Conservation (phyloP, 2,888 invertebrate species). For the Eutolmus rufibarbis region DNA sequence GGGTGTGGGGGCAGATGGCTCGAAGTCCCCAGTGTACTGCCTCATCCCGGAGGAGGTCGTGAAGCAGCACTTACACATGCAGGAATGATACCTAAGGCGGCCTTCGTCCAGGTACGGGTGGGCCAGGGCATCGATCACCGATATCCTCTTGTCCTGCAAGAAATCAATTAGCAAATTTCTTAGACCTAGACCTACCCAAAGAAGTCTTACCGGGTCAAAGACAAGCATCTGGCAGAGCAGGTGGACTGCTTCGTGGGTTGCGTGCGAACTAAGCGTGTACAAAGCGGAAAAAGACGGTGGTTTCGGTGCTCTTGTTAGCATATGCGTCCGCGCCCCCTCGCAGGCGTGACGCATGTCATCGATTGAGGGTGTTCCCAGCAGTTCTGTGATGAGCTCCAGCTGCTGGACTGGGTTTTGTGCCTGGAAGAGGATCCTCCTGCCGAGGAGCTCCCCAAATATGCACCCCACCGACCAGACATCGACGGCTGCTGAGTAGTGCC, state of each 20-base stretch:
- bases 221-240: constrained; percentile 96
- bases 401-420: constrained; percentile 98
- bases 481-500: constrained; percentile 94
- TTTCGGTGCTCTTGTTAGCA: constrained; percentile 86
- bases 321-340: constrained; percentile 91
- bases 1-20: constrained; percentile 86
- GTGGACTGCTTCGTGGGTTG: constrained; percentile 98
- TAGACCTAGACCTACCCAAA: neutral
- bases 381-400: constrained; percentile 96
- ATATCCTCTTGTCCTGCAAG: constrained; percentile 87
- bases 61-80: constrained; percentile 99
- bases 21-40: constrained; percentile 93
- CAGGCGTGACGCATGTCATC: constrained; percentile 98
- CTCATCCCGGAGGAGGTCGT: constrained; percentile 78
- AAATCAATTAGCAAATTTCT: neutral
- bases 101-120: constrained; percentile 99
- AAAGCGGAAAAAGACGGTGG: constrained; percentile 87
- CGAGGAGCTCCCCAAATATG: constrained; percentile 97
- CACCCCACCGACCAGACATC: constrained; percentile 99
- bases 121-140: constrained; percentile 92
- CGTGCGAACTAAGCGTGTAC: constrained; percentile 90
- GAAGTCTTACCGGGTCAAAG: constrained; percentile 89
- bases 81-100: constrained; percentile 97
- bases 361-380: constrained; percentile 92
- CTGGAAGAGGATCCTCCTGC: constrained; percentile 95